A percentile compares a stretch with the other conserved stretches of the same genome.
These are phyloP conservation scores for Poeciliopsis turrubarensis DNA, from an alignment of 2,113 vertebrate species.

Conservation along the genomic window DNA sequence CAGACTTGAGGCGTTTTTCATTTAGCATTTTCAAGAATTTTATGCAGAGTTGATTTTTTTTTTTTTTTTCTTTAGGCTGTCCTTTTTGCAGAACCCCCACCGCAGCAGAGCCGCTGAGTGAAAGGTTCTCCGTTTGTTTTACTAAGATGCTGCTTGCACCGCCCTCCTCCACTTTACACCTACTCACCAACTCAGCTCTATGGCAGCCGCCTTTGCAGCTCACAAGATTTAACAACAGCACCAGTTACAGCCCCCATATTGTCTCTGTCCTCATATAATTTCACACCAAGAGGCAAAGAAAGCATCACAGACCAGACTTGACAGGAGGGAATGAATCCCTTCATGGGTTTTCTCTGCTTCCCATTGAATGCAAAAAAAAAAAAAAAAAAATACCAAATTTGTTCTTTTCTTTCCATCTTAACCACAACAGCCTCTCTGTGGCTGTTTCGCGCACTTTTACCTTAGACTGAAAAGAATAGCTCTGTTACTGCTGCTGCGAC, in stretches of 20 bases:
- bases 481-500: not conserved
- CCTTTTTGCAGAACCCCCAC: not conserved
- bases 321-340: not conserved
- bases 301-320: not conserved
- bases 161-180: not conserved
- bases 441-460: not conserved
- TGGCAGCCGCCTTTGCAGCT: not conserved
- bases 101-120: not conserved
- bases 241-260: not conserved
- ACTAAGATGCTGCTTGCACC: not conserved
- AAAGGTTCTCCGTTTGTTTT: not conserved
- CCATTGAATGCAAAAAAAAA: not conserved
- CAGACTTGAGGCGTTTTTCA: not conserved
- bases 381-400: too few relatives aligned
- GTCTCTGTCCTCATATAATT: not conserved
- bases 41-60: not conserved
- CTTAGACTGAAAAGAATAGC: not conserved
- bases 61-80: not conserved
- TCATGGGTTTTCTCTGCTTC: not conserved
- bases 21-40: not conserved
- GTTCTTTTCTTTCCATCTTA: not conserved
- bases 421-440: not conserved
- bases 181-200: not conserved
- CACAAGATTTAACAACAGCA: not conserved
- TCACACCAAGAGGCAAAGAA: not conserved